phyloP scores from a whole-genome alignment of 2,113 vertebrate genomes.

The Montifringilla adamsi region DNA sequence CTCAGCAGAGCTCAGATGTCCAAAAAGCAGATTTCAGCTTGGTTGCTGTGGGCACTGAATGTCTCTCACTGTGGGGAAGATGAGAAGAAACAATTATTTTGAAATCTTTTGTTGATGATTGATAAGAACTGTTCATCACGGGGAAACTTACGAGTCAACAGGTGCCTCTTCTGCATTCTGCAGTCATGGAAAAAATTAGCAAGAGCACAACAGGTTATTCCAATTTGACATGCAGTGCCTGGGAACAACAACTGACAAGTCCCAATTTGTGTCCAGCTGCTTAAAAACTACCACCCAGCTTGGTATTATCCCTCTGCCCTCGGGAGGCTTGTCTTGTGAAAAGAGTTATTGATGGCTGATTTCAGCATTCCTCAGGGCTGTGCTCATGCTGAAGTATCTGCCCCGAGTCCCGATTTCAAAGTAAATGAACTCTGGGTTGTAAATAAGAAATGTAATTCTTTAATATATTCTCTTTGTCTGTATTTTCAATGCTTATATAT shows the following conservation, averaged over 20 bases:
- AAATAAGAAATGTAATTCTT: not conserved
- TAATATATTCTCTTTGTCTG: not conserved
- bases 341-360: conserved; percentile 63
- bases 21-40: not conserved
- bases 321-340: conserved; percentile 40
- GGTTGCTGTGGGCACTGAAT: not conserved
- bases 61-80: not conserved
- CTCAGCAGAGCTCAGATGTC: not conserved
- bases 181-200: not conserved
- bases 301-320: conserved; percentile 56
- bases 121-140: conserved; percentile 24
- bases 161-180: conserved; percentile 42
- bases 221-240: conserved; percentile 55
- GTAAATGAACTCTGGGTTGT: not conserved
- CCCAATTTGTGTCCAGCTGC: conserved; percentile 64
- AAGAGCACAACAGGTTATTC: conserved; percentile 48
- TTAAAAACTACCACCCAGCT: conserved; percentile 65
- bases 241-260: conserved; percentile 56
- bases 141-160: conserved; percentile 45
- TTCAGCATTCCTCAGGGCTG: conserved; percentile 59
- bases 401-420: conserved; percentile 34
- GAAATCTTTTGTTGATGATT: not conserved
- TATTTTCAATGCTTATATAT: not conserved
- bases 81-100: conserved; percentile 22
- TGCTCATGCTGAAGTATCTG: conserved; percentile 46